These are phyloP conservation scores for Axis porcinus DNA, from an alignment of 2,113 vertebrate genomes.

Conservation along the genomic window DNA sequence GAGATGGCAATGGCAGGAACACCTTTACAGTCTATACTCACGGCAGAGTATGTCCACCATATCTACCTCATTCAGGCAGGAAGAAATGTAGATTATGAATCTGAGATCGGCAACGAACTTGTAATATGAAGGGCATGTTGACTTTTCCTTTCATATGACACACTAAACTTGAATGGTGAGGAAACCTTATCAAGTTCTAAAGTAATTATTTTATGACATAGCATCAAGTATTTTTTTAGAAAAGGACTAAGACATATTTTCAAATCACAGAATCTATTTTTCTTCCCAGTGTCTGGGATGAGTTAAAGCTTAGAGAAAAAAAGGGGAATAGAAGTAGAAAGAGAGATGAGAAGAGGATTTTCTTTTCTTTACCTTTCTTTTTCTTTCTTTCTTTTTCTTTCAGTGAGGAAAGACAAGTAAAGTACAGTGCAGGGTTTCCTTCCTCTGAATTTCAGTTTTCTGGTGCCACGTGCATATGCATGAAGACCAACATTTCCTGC, in stretches of 20 bases:
- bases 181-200: neutral
- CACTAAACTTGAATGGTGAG: neutral
- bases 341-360: neutral
- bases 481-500: neutral
- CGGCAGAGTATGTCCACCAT: accelerated
- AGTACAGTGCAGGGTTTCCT: neutral
- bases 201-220: neutral
- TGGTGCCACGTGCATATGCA: neutral
- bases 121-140: neutral
- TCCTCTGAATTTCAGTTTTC: neutral
- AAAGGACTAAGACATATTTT: neutral
- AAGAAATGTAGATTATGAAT: neutral
- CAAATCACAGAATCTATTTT: neutral
- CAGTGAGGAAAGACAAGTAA: neutral
- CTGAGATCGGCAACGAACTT: neutral
- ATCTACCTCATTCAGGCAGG: neutral
- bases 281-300: neutral
- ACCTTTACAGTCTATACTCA: neutral
- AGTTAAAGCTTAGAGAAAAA: neutral
- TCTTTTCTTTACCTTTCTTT: neutral
- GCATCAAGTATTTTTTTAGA: neutral
- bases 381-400: neutral
- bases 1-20: neutral
- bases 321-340: neutral
- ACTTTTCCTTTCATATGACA: neutral